Evolutionary conservation across 2,888 invertebrate species (phyloP).

Genomic region (Limenitis camilla): DNA sequence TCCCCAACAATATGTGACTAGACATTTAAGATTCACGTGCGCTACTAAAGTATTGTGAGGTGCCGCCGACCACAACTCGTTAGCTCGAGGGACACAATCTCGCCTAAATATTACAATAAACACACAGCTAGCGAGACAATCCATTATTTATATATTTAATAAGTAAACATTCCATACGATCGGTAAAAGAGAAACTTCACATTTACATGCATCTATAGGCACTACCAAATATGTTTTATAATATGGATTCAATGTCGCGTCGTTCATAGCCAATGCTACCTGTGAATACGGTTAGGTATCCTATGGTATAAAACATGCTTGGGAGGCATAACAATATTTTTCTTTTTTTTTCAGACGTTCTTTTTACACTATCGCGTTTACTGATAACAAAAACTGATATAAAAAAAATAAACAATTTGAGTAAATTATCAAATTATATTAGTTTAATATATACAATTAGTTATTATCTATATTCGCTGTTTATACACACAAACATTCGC

Average conservation of each 20-base stretch:
- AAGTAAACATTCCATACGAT: background rate
- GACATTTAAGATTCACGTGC: slow-evolving; percentile 51
- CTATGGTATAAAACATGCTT: too few relatives aligned
- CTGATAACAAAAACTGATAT: background rate
- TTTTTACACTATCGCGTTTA: too few relatives aligned
- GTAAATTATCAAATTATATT: slow-evolving; percentile 5
- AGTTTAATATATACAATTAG: slow-evolving; percentile 1
- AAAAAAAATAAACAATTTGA: background rate
- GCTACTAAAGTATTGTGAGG: slow-evolving; percentile 28
- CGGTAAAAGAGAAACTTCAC: background rate
- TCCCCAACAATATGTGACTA: slow-evolving; percentile 63
- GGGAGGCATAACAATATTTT: too few relatives aligned
- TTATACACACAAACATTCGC: slow-evolving; percentile 9
- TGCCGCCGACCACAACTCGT: slow-evolving; percentile 27
- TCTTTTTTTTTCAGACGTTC: too few relatives aligned
- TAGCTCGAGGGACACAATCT: slow-evolving; percentile 2
- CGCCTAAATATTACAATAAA: slow-evolving; percentile 3
- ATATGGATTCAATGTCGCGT: background rate
- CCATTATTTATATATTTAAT: background rate
- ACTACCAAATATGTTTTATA: background rate
- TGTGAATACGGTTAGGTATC: too few relatives aligned
- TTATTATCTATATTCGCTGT: slow-evolving; percentile 5
- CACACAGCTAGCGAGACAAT: slow-evolving; percentile 3
- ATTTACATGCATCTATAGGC: too few relatives aligned
- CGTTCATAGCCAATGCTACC: too few relatives aligned